These are phyloP conservation scores for Plagiodera versicolora DNA, from an alignment of 2,888 invertebrate species.

Conservation along the genomic window DNA sequence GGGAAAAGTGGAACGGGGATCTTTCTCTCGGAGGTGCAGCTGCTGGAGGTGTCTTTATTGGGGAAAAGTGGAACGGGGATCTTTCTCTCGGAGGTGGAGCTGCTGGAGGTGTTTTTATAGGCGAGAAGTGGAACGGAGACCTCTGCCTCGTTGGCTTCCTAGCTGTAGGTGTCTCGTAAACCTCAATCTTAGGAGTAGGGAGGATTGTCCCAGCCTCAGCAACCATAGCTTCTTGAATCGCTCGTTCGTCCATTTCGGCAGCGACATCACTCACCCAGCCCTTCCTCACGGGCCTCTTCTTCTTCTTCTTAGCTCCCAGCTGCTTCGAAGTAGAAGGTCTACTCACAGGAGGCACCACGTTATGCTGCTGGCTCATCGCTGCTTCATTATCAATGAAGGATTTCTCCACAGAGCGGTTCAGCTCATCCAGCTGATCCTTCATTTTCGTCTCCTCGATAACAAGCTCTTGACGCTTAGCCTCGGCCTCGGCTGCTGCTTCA, in stretches of 20 bases:
- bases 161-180: background rate
- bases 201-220: constrained; percentile 15
- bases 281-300: constrained; percentile 22
- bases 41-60: constrained; percentile 12
- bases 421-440: constrained; percentile 44
- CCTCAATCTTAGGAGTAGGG: background rate
- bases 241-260: constrained; percentile 33
- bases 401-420: constrained; percentile 47
- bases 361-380: constrained; percentile 31
- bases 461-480: constrained; percentile 32
- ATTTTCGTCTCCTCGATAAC: constrained; percentile 44
- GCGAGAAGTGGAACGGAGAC: constrained; percentile 23
- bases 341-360: constrained; percentile 21
- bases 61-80: constrained; percentile 23
- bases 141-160: no score
- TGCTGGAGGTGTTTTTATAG: constrained; percentile 12
- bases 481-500: constrained; percentile 34
- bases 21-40: constrained; percentile 12
- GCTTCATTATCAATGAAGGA: constrained; percentile 45
- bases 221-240: constrained; percentile 24
- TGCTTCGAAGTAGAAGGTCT: background rate
- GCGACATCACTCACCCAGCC: constrained; percentile 34
- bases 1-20: background rate
- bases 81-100: constrained; percentile 10
- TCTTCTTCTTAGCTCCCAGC: constrained; percentile 13